phyloP scores from a whole-genome alignment of 2,888 invertebrate genomes.

The Cerastis rubricosa region DNA sequence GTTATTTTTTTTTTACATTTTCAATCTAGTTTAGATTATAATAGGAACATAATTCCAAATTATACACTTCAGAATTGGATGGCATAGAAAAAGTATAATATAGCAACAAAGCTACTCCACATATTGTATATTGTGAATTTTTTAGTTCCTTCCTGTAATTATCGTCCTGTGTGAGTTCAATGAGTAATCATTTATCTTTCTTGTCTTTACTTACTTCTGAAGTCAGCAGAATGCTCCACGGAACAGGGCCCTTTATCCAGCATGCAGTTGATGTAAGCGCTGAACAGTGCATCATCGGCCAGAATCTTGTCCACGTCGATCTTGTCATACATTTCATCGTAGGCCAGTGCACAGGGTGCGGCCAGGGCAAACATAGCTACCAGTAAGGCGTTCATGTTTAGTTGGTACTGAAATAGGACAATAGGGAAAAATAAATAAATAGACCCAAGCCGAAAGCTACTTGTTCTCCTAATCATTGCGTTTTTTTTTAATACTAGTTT shows the following conservation, averaged over 20 bases:
- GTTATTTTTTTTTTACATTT: neutral
- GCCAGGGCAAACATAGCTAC: constrained; percentile 68
- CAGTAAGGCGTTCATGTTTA: constrained; percentile 70
- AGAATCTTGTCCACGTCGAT: constrained; percentile 84
- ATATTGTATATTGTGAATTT: neutral
- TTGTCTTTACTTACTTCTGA: constrained; percentile 77
- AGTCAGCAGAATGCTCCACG: constrained; percentile 79
- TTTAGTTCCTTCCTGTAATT: neutral
- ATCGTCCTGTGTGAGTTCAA: neutral
- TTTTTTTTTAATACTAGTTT: no score
- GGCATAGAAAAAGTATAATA: neutral
- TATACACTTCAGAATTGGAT: neutral
- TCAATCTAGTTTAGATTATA: neutral
- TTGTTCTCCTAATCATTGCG: no score
- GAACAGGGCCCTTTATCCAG: constrained; percentile 83
- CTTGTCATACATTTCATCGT: constrained; percentile 83
- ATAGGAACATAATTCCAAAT: neutral
- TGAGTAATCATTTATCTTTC: neutral
- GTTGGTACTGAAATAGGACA: constrained; percentile 24
- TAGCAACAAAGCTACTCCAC: no score
- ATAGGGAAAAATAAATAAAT: no score
- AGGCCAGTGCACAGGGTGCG: constrained; percentile 73
- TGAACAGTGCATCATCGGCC: constrained; percentile 77
- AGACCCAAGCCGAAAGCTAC: no score
- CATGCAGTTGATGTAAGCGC: constrained; percentile 80